Evolutionary conservation across 1,140 invertebrate species (phyloP).

Genomic region (Asobara japonica): DNA sequence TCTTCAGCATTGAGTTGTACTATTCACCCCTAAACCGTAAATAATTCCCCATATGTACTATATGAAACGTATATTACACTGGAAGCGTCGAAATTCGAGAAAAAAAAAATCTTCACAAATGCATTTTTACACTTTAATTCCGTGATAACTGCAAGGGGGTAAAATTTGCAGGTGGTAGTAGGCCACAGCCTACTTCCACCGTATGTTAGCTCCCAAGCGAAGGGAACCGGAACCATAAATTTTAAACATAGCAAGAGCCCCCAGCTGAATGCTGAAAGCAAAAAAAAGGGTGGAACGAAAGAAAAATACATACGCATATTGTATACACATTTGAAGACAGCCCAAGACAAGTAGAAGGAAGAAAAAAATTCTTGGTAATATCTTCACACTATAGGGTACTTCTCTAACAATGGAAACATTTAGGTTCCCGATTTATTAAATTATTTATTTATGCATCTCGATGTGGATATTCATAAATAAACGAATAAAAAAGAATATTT

Average conservation of each 20-base stretch:
- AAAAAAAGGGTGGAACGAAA: constrained; percentile 11
- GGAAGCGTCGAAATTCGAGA: too few species aligned
- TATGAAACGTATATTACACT: too few species aligned
- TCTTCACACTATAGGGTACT: neutral
- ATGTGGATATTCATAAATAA: too few species aligned
- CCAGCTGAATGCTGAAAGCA: neutral
- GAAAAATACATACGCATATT: neutral
- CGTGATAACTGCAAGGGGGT: neutral
- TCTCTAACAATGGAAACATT: too few species aligned
- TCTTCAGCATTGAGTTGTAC: too few species aligned
- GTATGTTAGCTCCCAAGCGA: neutral
- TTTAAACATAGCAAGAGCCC: neutral
- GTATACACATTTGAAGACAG: neutral
- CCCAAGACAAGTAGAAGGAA: neutral
- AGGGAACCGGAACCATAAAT: constrained; percentile 13
- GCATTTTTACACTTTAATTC: neutral
- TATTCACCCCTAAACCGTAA: too few species aligned
- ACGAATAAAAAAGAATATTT: too few species aligned
- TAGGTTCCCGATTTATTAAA: too few species aligned
- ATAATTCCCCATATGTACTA: too few species aligned
- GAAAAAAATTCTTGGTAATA: neutral
- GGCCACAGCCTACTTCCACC: neutral
- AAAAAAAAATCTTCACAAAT: neutral
- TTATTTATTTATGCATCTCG: too few species aligned
- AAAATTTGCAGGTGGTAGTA: constrained; percentile 10